Percentiles rank a stretch among this genome's conserved stretches.
phyloP scores from a whole-genome alignment of 2,113 vertebrate genomes.

The Turnix velox region DNA sequence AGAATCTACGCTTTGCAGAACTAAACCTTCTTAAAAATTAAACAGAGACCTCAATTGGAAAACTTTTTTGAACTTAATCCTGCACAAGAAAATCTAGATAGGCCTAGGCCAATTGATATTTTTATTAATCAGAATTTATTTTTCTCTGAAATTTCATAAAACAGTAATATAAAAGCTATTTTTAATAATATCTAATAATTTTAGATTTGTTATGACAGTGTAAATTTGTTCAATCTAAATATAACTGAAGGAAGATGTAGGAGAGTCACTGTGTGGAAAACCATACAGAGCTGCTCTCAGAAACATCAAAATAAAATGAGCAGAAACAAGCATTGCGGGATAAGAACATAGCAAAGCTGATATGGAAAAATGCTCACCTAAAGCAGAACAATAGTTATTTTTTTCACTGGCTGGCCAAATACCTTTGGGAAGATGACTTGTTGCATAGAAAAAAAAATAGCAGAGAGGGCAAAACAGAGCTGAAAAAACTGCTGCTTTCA shows the following conservation, averaged over 20 bases:
- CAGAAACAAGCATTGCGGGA: not conserved
- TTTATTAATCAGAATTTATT: not conserved
- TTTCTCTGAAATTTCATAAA: not conserved
- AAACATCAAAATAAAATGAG: not conserved
- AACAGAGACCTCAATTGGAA: not conserved
- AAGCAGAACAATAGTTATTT: slow-evolving; percentile 28
- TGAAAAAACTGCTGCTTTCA: slow-evolving; percentile 65
- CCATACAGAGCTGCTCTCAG: not conserved
- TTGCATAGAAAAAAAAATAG: not conserved
- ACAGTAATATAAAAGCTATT: not conserved
- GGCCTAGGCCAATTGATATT: not conserved
- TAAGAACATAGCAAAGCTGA: slow-evolving; percentile 24
- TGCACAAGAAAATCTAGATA: not conserved
- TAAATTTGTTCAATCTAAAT: not conserved
- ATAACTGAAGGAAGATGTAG: not conserved
- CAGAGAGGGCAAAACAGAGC: not conserved
- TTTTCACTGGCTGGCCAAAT: slow-evolving; percentile 33
- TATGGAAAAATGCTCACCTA: slow-evolving; percentile 7
- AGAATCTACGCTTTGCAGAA: not conserved
- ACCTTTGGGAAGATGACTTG: slow-evolving; percentile 30
- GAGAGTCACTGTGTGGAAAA: not conserved
- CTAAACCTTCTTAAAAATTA: not conserved
- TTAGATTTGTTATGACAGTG: not conserved
- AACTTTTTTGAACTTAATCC: not conserved
- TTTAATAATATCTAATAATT: not conserved